phyloP scores from a whole-genome alignment of 2,888 invertebrate genomes.

The Choreutis nemorana region DNA sequence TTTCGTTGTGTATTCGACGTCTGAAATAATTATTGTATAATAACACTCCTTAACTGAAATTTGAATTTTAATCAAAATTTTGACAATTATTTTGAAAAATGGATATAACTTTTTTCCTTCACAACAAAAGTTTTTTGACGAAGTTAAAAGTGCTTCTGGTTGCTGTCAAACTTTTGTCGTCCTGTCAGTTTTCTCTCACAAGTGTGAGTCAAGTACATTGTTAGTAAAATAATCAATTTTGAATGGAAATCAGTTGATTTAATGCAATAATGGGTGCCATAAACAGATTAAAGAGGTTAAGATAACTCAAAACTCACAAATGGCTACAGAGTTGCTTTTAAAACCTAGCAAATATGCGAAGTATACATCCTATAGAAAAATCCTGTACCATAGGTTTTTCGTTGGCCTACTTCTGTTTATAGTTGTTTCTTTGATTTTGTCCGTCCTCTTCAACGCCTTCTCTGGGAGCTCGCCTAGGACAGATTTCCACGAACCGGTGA shows the following conservation, averaged over 20 bases:
- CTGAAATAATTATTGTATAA: too few species aligned
- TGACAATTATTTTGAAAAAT: too few species aligned
- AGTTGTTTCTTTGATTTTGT: constrained; percentile 63
- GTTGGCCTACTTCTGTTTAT: constrained; percentile 66
- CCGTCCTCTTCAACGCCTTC: constrained; percentile 54
- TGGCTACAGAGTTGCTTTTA: constrained; percentile 55
- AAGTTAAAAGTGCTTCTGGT: neutral
- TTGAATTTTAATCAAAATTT: too few species aligned
- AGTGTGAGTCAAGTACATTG: neutral
- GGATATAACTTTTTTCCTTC: too few species aligned
- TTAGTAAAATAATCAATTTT: constrained; percentile 24
- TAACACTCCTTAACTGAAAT: too few species aligned
- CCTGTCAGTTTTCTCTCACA: neutral
- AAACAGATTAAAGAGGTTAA: constrained; percentile 42
- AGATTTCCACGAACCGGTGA: constrained; percentile 55
- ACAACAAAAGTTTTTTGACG: too few species aligned
- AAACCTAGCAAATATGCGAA: constrained; percentile 55
- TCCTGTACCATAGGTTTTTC: constrained; percentile 68
- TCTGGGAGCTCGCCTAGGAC: constrained; percentile 52
- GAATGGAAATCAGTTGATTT: constrained; percentile 46
- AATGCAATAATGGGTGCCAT: constrained; percentile 54
- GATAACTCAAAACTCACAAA: constrained; percentile 58
- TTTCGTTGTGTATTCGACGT: neutral
- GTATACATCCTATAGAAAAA: constrained; percentile 56
- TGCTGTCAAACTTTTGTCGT: neutral